A percentile compares a stretch with the other conserved stretches of the same genome.
These are phyloP conservation scores for Dicranocentrus wangi DNA, from an alignment of 2,888 invertebrate species.

Conservation along the genomic window DNA sequence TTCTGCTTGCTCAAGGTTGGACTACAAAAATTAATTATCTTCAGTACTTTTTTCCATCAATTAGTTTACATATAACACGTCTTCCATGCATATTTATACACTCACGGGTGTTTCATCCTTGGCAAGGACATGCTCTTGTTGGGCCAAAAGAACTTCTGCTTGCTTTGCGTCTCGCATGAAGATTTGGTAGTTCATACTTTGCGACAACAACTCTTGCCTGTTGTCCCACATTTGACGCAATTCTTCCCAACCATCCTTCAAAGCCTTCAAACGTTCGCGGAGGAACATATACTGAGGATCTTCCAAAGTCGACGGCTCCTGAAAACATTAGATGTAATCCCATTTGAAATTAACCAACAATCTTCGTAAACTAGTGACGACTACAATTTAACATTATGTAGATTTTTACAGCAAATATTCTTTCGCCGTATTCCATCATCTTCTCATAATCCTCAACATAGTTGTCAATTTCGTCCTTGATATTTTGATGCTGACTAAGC, in stretches of 20 bases:
- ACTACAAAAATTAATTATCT: constrained; percentile 74
- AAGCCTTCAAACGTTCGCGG: constrained; percentile 95
- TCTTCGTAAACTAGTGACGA: background rate
- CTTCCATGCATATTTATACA: no score
- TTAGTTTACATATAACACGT: no score
- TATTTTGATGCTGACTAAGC: constrained; percentile 96
- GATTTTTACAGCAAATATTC: constrained; percentile 84
- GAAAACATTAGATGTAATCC: background rate
- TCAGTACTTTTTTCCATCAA: no score
- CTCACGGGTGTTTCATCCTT: constrained; percentile 95
- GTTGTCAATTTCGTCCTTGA: constrained; percentile 99
- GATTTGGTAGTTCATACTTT: constrained; percentile 95
- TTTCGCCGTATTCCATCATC: constrained; percentile 99
- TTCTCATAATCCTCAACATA: constrained; percentile 98
- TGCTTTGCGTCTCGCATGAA: constrained; percentile 97
- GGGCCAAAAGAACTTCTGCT: constrained; percentile 96
- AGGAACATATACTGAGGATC: constrained; percentile 99
- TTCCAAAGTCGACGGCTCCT: constrained; percentile 88
- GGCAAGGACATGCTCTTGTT: constrained; percentile 97
- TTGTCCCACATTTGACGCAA: constrained; percentile 99
- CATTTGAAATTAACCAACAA: background rate
- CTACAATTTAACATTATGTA: background rate
- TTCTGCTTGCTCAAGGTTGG: constrained; percentile 96
- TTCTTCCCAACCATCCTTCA: constrained; percentile 99
- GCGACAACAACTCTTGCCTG: constrained; percentile 92